Conservation (phyloP, 2,113 vertebrate genomes). For the Deroptyus accipitrinus region DNA sequence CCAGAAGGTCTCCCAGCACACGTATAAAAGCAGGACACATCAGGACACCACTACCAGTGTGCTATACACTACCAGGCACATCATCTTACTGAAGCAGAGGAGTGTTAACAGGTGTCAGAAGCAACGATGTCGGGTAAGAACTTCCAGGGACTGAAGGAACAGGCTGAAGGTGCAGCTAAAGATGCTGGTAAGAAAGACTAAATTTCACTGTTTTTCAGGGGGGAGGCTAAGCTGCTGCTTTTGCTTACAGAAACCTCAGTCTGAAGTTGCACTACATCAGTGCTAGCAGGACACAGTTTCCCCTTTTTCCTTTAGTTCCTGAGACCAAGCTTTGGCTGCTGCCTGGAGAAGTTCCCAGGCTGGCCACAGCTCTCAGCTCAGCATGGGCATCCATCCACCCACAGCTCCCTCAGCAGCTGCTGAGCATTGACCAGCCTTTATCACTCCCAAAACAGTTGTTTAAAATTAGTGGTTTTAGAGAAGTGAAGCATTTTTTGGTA, state of each 20-base stretch:
- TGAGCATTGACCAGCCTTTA: not conserved
- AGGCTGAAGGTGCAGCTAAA: conserved; percentile 48
- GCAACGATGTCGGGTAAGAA: conserved; percentile 3
- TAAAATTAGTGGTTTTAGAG: not conserved
- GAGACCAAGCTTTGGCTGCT: not conserved
- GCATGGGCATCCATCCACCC: not conserved
- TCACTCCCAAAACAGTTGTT: not conserved
- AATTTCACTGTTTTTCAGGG: not conserved
- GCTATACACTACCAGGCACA: not conserved
- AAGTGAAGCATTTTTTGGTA: not conserved
- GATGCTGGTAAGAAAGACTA: conserved; percentile 52
- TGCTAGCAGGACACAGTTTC: not conserved
- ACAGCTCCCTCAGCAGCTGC: not conserved
- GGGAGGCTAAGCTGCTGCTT: not conserved
- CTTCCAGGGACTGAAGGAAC: conserved; percentile 49
- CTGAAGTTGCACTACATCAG: fast-evolving
- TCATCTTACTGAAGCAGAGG: not conserved
- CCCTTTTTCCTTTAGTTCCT: not conserved
- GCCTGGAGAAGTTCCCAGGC: not conserved
- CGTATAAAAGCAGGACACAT: not conserved
- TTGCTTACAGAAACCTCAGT: not conserved
- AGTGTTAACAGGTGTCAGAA: not conserved
- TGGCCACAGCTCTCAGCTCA: not conserved
- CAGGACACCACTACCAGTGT: not conserved
- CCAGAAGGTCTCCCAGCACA: not conserved